Evolutionary conservation across 2,888 invertebrate genomes (phyloP).

Genomic region (Ecliptopera silaceata): DNA sequence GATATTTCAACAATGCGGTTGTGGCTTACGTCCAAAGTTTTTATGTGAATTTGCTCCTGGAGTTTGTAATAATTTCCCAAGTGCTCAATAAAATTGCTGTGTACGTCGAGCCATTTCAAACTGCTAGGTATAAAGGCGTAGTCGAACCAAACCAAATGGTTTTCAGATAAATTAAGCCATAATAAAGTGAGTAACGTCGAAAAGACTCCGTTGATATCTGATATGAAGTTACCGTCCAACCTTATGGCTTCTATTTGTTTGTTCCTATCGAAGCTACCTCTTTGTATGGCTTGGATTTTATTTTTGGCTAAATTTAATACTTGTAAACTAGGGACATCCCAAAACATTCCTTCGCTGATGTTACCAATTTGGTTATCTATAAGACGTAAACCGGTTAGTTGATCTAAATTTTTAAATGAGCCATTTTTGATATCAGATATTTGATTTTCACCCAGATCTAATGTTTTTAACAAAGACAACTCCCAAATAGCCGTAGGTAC

Average conservation of each 20-base stretch:
- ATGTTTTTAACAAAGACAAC: slow-evolving; percentile 90
- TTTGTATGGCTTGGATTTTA: slow-evolving; percentile 91
- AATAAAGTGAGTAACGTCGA: slow-evolving; percentile 90
- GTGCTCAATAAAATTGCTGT: slow-evolving; percentile 93
- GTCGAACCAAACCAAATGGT: slow-evolving; percentile 96
- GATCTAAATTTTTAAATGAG: slow-evolving; percentile 92
- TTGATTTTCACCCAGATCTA: slow-evolving; percentile 96
- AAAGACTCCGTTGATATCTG: slow-evolving; percentile 95
- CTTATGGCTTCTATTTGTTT: slow-evolving; percentile 92
- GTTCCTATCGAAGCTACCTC: slow-evolving; percentile 92
- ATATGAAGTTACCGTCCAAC: slow-evolving; percentile 93
- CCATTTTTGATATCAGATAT: slow-evolving; percentile 92
- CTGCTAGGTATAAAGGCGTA: slow-evolving; percentile 95
- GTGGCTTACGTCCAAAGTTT: slow-evolving; percentile 94
- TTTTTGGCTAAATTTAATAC: slow-evolving; percentile 95
- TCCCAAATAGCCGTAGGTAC: slow-evolving; percentile 93
- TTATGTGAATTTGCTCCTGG: slow-evolving; percentile 90
- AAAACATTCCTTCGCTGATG: slow-evolving; percentile 92
- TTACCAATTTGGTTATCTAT: slow-evolving; percentile 95
- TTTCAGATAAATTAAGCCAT: slow-evolving; percentile 95
- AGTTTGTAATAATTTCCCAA: slow-evolving; percentile 94
- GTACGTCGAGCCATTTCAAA: slow-evolving; percentile 94
- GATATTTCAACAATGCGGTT: slow-evolving; percentile 92
- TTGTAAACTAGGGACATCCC: slow-evolving; percentile 91
- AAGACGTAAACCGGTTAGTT: slow-evolving; percentile 92